Evolutionary conservation across 2,888 invertebrate genomes (phyloP).

Genomic region (Trilocha varians): DNA sequence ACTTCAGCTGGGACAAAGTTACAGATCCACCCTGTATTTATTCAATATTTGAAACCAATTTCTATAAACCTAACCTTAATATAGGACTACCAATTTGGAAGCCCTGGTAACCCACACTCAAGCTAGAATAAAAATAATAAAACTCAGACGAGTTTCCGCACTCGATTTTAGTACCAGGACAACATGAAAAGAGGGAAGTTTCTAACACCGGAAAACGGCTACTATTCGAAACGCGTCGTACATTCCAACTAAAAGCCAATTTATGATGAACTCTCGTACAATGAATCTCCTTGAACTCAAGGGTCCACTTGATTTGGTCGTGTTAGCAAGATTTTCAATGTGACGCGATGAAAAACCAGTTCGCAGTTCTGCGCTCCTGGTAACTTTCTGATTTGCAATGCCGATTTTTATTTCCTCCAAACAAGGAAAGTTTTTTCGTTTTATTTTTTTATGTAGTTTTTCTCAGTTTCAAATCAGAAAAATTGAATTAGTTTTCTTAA

Average conservation of each 20-base stretch:
- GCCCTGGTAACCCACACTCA: neutral
- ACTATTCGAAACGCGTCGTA: slow-evolving; percentile 27
- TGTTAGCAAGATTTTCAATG: slow-evolving; percentile 20
- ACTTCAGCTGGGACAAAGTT: no score
- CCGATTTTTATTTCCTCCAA: no score
- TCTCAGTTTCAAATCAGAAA: no score
- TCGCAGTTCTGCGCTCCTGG: slow-evolving; percentile 22
- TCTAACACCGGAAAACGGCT: slow-evolving; percentile 31
- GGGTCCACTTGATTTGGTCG: slow-evolving; percentile 10
- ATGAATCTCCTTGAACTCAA: neutral
- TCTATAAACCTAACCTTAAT: no score
- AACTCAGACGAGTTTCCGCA: slow-evolving; percentile 13
- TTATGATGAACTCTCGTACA: slow-evolving; percentile 14
- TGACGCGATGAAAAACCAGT: slow-evolving; percentile 22
- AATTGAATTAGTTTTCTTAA: no score
- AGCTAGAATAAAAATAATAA: slow-evolving; percentile 8
- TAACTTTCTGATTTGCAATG: slow-evolving; percentile 20
- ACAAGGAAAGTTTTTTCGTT: no score
- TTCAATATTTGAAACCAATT: no score
- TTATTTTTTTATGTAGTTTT: no score
- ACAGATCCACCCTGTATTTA: no score
- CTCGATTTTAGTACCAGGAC: slow-evolving; percentile 23
- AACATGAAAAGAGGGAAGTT: slow-evolving; percentile 31
- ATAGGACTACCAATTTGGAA: slow-evolving; percentile 2
- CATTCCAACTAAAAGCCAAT: slow-evolving; percentile 21